A percentile compares a stretch with the other conserved stretches of the same genome.
Conservation (phyloP, 2,797 vertebrate species). For the Fistularia tabacaria region DNA sequence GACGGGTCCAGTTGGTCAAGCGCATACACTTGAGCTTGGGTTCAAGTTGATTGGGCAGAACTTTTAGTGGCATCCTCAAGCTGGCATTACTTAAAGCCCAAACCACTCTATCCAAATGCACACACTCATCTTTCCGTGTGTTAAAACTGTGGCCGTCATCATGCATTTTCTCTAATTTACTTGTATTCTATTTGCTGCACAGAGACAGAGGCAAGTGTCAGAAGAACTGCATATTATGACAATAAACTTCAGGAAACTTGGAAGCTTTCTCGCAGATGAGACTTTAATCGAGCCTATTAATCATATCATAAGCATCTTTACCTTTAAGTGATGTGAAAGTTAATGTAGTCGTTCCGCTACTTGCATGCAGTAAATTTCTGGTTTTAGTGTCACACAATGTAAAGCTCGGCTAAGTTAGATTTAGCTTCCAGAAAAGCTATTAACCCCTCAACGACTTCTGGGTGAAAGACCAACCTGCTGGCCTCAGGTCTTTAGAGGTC, state of each 20-base stretch:
- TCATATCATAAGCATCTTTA: no score
- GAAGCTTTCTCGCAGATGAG: not conserved
- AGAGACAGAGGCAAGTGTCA: not conserved
- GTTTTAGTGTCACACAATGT: conserved; percentile 7
- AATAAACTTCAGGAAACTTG: not conserved
- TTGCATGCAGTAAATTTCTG: conserved; percentile 10
- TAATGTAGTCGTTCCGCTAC: not conserved
- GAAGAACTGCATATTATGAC: not conserved
- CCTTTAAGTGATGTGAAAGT: not conserved
- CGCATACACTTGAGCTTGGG: not conserved
- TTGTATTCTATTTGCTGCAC: not conserved
- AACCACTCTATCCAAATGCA: no score
- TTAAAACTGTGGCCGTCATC: not conserved
- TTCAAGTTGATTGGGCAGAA: conserved; percentile 7
- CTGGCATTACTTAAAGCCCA: not conserved
- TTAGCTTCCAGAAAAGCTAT: conserved; percentile 21
- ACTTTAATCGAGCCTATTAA: no score
- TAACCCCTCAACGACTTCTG: conserved; percentile 35
- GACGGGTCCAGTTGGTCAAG: conserved; percentile 2
- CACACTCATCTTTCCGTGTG: no score
- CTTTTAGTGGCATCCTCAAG: conserved; percentile 8
- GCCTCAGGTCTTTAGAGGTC: conserved; percentile 28
- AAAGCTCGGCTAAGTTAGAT: conserved; percentile 19
- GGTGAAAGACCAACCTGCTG: conserved; percentile 12
- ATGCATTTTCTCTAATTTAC: conserved; percentile 4